phyloP scores from a whole-genome alignment of 2,113 vertebrate species.

The Phrynosoma blainvillii region DNA sequence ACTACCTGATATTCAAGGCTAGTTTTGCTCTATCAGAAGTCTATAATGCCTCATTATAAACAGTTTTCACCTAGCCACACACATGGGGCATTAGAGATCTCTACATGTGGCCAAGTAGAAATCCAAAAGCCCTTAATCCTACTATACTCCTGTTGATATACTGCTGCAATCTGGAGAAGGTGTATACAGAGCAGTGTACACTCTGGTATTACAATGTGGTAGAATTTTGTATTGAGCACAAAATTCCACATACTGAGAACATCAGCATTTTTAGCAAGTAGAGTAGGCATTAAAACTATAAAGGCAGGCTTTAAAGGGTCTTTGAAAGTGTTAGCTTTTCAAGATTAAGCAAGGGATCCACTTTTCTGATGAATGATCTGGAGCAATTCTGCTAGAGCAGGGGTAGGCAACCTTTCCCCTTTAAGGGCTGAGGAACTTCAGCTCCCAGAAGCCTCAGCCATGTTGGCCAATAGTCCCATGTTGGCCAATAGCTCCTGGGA shows the following conservation, averaged over 20 bases:
- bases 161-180: not conserved
- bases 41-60: not conserved
- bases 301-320: not conserved
- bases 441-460: too few relatives aligned
- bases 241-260: not conserved
- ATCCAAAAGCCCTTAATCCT: too few relatives aligned
- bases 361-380: not conserved
- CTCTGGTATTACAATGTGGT: not conserved
- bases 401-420: too few relatives aligned
- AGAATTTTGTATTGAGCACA: not conserved
- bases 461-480: too few relatives aligned
- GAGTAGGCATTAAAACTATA: not conserved
- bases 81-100: not conserved
- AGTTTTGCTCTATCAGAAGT: not conserved
- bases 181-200: not conserved
- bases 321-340: not conserved
- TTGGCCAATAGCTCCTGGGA: too few relatives aligned
- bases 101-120: not conserved
- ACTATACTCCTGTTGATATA: not conserved
- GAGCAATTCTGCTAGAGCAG: not conserved
- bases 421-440: too few relatives aligned
- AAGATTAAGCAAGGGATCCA: not conserved
- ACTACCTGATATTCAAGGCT: not conserved
- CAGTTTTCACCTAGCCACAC: not conserved
- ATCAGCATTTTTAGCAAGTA: too few relatives aligned